A percentile compares a stretch with the other conserved stretches of the same genome.
Conservation (phyloP, 2,888 invertebrate genomes). For the Melinaea marsaeus region DNA sequence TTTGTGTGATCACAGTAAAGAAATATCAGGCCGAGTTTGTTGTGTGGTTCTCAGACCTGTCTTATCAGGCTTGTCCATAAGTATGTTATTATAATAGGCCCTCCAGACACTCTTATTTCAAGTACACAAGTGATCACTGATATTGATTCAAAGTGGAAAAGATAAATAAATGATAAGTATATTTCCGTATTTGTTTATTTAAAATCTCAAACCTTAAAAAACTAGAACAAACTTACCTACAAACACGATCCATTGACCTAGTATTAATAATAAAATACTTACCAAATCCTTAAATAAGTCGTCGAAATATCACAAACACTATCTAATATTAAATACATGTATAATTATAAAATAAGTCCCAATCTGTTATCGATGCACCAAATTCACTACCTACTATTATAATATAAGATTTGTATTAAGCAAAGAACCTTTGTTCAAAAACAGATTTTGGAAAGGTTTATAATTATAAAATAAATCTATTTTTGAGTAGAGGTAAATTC, state of each 20-base stretch:
- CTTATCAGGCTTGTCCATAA: too few relatives aligned
- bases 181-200: conserved; percentile 7
- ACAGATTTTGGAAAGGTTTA: neutral
- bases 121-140: too few relatives aligned
- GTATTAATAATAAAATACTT: conserved; percentile 6
- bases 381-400: neutral
- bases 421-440: neutral
- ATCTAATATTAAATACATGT: neutral
- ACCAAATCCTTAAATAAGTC: neutral
- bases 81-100: too few relatives aligned
- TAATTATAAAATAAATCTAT: too few relatives aligned
- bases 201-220: conserved; percentile 20
- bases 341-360: neutral
- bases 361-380: neutral
- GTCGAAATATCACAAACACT: neutral
- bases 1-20: too few relatives aligned
- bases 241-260: conserved; percentile 10
- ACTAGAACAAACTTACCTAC: conserved; percentile 22
- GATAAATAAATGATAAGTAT: too few relatives aligned
- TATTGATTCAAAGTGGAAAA: too few relatives aligned
- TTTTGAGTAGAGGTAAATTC: conserved; percentile 15
- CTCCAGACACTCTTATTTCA: too few relatives aligned
- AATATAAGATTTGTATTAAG: neutral
- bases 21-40: too few relatives aligned
- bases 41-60: too few relatives aligned